Percentiles rank a stretch among this genome's conserved stretches.
Evolutionary conservation across 2,888 invertebrate species (phyloP).

Genomic region (Leptinotarsa juncta): DNA sequence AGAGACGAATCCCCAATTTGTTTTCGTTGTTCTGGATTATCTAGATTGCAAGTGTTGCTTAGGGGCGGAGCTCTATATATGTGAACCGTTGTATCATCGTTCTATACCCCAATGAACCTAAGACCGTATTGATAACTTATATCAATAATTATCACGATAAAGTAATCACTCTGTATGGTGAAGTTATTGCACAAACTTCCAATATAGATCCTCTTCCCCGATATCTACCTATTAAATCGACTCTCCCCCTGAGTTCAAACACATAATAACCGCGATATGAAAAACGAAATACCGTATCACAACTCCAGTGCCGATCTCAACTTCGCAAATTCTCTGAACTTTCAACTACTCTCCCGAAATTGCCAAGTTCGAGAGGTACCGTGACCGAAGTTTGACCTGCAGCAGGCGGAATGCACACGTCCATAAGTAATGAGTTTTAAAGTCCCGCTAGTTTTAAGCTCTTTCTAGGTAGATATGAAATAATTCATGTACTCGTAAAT

Average conservation of each 20-base stretch:
- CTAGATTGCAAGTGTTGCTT: too few relatives aligned
- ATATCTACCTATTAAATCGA: background rate
- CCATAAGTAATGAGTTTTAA: slow-evolving; percentile 7
- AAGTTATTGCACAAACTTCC: too few relatives aligned
- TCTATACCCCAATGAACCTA: too few relatives aligned
- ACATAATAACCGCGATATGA: background rate
- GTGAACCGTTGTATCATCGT: too few relatives aligned
- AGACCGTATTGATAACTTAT: too few relatives aligned
- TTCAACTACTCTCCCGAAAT: slow-evolving; percentile 3
- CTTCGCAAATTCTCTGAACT: background rate
- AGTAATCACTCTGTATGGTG: too few relatives aligned
- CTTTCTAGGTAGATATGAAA: background rate
- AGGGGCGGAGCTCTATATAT: too few relatives aligned
- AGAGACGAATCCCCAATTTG: too few relatives aligned
- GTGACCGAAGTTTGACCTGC: slow-evolving; percentile 1
- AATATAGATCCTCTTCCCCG: too few relatives aligned
- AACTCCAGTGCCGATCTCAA: background rate
- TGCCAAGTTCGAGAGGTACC: background rate
- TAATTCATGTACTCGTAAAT: background rate
- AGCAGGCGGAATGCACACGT: background rate
- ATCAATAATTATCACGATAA: too few relatives aligned
- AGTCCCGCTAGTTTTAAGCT: background rate
- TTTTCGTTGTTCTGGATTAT: too few relatives aligned
- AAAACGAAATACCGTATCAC: background rate
- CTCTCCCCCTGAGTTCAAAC: background rate